Evolutionary conservation across 2,888 invertebrate species (phyloP).

Genomic region (Habroteleia sp.): DNA sequence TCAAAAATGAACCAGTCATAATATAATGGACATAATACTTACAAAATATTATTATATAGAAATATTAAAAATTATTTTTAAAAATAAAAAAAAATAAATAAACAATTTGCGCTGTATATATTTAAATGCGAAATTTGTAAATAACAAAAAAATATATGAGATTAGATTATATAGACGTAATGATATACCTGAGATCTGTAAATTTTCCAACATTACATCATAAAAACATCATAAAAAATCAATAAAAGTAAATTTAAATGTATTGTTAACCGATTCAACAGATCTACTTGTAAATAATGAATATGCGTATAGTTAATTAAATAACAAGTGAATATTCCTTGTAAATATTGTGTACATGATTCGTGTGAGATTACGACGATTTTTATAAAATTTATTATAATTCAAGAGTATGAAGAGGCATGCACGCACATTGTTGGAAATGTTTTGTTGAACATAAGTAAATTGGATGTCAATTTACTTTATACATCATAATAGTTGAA

Average conservation of each 20-base stretch:
- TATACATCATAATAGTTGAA: neutral
- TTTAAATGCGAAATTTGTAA: conserved; percentile 3
- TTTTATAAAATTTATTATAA: conserved; percentile 32
- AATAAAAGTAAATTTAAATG: no score
- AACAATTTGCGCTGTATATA: conserved; percentile 9
- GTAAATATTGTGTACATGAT: conserved; percentile 31
- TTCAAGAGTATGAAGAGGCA: neutral
- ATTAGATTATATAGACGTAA: conserved; percentile 9
- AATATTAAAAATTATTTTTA: no score
- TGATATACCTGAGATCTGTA: conserved; percentile 2
- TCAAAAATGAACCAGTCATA: no score
- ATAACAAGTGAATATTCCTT: conserved; percentile 6
- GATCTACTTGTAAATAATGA: conserved; percentile 16
- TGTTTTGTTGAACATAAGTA: conserved; percentile 2
- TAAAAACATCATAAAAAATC: no score
- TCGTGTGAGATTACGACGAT: conserved; percentile 17
- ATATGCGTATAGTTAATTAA: conserved; percentile 2
- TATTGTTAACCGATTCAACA: neutral
- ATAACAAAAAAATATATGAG: conserved; percentile 15
- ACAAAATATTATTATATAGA: no score
- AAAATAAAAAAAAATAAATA: neutral
- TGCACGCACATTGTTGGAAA: conserved; percentile 15
- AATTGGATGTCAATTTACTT: conserved; percentile 13
- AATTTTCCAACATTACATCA: no score
- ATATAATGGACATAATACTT: no score